Conservation (phyloP, 2,113 vertebrate species). For the Carollia perspicillata region DNA sequence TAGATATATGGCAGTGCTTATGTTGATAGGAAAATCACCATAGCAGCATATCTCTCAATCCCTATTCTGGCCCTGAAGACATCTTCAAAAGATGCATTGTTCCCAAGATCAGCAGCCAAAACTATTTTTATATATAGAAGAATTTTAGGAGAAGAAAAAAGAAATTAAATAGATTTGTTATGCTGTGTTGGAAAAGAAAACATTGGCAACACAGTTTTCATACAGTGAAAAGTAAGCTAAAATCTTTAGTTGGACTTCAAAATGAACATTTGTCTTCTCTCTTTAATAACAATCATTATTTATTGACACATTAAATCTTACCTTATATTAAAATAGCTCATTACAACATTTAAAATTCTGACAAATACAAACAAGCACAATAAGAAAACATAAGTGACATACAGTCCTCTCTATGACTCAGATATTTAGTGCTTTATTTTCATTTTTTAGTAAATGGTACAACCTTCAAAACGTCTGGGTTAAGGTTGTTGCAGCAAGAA, state of each 20-base stretch:
- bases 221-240: not conserved
- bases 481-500: not conserved
- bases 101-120: not conserved
- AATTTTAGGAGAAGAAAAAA: not conserved
- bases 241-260: not conserved
- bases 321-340: not conserved
- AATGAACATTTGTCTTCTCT: not conserved
- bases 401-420: not conserved
- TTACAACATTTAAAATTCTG: not conserved
- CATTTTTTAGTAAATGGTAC: not conserved
- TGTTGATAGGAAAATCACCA: not conserved
- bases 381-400: not conserved
- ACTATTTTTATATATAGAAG: not conserved
- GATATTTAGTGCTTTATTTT: not conserved
- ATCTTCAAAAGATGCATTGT: not conserved
- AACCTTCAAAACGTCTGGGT: conserved; percentile 12
- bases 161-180: not conserved
- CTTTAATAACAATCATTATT: not conserved
- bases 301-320: not conserved
- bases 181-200: not conserved
- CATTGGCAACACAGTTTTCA: not conserved
- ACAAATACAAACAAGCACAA: not conserved
- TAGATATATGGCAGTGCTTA: not conserved
- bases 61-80: not conserved
- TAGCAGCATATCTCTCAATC: not conserved